Evolutionary conservation across 2,113 vertebrate genomes (phyloP), one percentile per base, ranked within the genome.

Genomic region (Falcunculus frontatus): DNA sequence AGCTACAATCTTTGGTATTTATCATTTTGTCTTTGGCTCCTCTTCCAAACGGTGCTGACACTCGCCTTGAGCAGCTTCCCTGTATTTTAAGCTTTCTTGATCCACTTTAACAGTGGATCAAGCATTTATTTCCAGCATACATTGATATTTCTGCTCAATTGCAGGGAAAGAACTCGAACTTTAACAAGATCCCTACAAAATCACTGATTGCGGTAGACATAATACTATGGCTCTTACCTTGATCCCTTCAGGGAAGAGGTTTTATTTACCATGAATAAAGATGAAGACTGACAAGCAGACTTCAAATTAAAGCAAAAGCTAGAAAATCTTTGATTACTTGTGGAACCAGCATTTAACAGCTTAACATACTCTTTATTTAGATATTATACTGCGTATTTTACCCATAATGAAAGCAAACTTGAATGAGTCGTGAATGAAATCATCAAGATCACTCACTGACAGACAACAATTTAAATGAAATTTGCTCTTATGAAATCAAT

Each of bases 181-280:
- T 96, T 90, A 92, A 84, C 4, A 5, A 92, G 91, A 94, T 89
- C 77, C 85, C 79, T 84, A 79, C 41, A 77, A 96, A 93, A 94
- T 82, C 72, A 73, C 76, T 80, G 86, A 95, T 56, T 89, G 76
- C 7, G 1, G 53, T n/a, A 89, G 68, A 85, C 84, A 91, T 95
- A 96, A 90, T 94, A 89, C 78, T 87, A 93, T 37, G 56, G 63
- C 42, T 95, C 63, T 95, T 95, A 95, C 82, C 80, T 87, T 94
- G 83, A 93, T 92, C 79, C 65, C 57, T 94, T 96, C 37, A 80
- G 93, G 91, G 67, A 94, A 94, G 70, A 65, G 63, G 44, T 75
- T 97, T 97, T 95, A 95, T 96, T 93, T 96, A 93, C 56, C 30
- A 62, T 1, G 5, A 94, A 96, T 90, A 93, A 91, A 80, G 90